Percentiles rank a stretch among this genome's conserved stretches.
These are phyloP conservation scores for Tanypteryx hageni DNA, from an alignment of 2,888 invertebrate species.

Conservation along the genomic window DNA sequence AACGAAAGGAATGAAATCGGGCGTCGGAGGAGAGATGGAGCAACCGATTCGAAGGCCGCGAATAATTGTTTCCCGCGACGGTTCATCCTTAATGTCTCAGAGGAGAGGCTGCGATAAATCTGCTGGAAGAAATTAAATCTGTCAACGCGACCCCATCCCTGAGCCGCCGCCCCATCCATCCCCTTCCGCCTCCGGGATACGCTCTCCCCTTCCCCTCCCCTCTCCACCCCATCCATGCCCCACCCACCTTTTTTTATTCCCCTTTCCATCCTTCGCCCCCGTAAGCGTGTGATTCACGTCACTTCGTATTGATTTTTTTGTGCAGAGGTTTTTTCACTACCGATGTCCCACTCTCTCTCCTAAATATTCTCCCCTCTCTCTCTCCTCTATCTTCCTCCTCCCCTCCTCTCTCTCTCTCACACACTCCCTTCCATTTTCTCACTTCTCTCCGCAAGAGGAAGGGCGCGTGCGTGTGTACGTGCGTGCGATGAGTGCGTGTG, in stretches of 20 bases:
- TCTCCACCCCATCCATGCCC: constrained; percentile 63
- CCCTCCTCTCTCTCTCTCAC: constrained; percentile 58
- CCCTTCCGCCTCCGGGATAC: background rate
- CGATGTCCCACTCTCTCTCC: constrained; percentile 66
- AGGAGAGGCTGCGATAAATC: constrained; percentile 53
- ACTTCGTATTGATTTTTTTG: constrained; percentile 65
- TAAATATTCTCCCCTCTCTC: constrained; percentile 69
- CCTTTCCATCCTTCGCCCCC: constrained; percentile 40
- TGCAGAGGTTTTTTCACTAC: constrained; percentile 67
- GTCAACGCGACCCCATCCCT: constrained; percentile 46
- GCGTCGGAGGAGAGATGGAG: background rate
- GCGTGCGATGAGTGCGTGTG: background rate
- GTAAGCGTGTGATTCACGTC: constrained; percentile 65
- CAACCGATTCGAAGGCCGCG: background rate
- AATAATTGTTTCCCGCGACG: constrained; percentile 34
- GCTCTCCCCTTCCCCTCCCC: background rate
- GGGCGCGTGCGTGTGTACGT: constrained; percentile 61
- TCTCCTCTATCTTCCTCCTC: constrained; percentile 62
- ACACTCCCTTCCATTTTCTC: constrained; percentile 48
- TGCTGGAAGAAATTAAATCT: constrained; percentile 64
- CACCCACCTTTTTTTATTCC: constrained; percentile 15
- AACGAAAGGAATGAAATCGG: background rate
- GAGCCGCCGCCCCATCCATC: background rate
- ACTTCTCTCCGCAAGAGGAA: constrained; percentile 56
- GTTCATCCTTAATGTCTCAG: background rate